A percentile compares a stretch with the other conserved stretches of the same genome.
Conservation (phyloP, 2,888 invertebrate genomes). For the Lepidochrysops patricia region DNA sequence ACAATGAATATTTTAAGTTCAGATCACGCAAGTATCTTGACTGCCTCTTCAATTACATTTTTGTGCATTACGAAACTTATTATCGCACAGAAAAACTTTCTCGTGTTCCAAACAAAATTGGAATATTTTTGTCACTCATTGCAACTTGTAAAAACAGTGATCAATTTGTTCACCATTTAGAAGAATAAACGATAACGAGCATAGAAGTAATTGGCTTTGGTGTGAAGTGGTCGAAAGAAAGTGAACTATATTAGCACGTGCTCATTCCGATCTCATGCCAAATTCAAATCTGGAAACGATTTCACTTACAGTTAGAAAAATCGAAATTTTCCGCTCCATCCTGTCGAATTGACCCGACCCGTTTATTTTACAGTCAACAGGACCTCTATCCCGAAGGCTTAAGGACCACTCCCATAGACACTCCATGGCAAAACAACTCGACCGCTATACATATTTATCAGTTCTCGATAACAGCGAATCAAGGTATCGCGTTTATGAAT, state of each 20-base stretch:
- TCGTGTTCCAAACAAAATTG: not conserved
- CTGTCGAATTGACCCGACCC: too few species aligned
- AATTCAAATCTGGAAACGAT: conserved; percentile 44
- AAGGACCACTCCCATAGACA: too few species aligned
- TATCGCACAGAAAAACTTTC: not conserved
- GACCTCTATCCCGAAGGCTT: too few species aligned
- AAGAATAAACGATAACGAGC: conserved; percentile 12
- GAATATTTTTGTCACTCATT: not conserved
- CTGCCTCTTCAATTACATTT: too few species aligned
- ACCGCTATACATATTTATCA: conserved; percentile 67
- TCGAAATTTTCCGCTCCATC: conserved; percentile 38
- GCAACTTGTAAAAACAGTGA: not conserved
- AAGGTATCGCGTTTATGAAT: conserved; percentile 54
- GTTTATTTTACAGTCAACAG: too few species aligned
- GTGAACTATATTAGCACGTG: conserved; percentile 44
- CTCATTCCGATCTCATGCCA: conserved; percentile 43
- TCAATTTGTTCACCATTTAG: not conserved
- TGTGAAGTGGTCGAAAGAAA: conserved; percentile 42
- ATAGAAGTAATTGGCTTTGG: conserved; percentile 34
- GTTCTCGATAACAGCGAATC: conserved; percentile 48
- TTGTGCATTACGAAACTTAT: not conserved
- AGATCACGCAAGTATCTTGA: too few species aligned
- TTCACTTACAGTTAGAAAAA: conserved; percentile 43
- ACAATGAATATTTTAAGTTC: too few species aligned
- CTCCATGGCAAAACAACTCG: too few species aligned